These are phyloP conservation scores for Heteromormyrus szaboi DNA, from an alignment of 2,797 vertebrate species.

Conservation along the genomic window DNA sequence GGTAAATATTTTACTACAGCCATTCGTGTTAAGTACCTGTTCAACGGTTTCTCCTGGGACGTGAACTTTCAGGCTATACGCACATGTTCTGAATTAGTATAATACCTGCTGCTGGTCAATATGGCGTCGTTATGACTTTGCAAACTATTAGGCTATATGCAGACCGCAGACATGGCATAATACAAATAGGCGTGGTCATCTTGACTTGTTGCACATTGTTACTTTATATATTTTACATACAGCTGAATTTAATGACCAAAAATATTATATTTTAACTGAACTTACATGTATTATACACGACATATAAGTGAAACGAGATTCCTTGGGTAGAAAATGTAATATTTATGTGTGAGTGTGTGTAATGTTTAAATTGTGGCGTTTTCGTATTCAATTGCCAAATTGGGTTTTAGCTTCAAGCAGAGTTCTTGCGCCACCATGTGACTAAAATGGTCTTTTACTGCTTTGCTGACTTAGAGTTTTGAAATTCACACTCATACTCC, in stretches of 20 bases:
- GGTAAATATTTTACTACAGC: background rate
- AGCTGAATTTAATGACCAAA: background rate
- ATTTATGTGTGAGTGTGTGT: too few species aligned
- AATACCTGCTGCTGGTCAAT: background rate
- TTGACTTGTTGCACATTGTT: background rate
- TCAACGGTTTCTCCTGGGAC: background rate
- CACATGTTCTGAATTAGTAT: background rate
- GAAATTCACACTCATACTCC: background rate
- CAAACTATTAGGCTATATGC: background rate
- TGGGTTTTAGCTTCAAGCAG: background rate
- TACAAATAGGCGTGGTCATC: background rate
- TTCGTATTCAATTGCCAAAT: too few species aligned
- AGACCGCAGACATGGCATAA: background rate
- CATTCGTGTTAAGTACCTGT: background rate
- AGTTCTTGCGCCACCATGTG: slow-evolving; percentile 12
- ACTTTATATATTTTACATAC: background rate
- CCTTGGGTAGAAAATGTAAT: background rate
- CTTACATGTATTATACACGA: background rate
- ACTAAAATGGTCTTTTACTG: background rate
- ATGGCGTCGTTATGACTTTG: background rate
- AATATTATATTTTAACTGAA: background rate
- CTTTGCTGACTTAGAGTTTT: background rate
- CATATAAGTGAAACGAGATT: background rate
- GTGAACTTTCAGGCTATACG: background rate
- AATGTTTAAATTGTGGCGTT: too few species aligned